Conservation (phyloP, 1,140 invertebrate species). For the Bicyclus anynana region DNA sequence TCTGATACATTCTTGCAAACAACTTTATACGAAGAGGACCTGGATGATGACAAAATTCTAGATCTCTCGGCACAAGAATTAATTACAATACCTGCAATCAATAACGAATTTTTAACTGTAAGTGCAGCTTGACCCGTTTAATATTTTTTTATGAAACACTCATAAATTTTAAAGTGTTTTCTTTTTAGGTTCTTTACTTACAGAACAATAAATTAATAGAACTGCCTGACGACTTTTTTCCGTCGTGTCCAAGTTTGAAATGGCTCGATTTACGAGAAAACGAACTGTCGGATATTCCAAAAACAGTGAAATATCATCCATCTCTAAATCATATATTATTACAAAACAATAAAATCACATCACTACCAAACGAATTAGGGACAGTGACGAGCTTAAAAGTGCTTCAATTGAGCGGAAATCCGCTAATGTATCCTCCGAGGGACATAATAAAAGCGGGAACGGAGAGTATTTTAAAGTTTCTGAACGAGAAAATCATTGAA, state of each 20-base stretch:
- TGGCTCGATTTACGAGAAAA: constrained; percentile 80
- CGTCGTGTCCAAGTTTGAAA: constrained; percentile 63
- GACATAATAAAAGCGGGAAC: constrained; percentile 71
- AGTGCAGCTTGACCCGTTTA: constrained; percentile 15
- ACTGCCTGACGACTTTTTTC: constrained; percentile 77
- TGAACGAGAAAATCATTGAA: constrained; percentile 65
- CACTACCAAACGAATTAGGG: constrained; percentile 78
- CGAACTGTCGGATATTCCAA: constrained; percentile 70
- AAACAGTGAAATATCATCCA: constrained; percentile 72
- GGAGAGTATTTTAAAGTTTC: constrained; percentile 60
- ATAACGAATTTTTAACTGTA: constrained; percentile 40
- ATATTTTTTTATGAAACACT: neutral
- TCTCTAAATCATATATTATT: constrained; percentile 77
- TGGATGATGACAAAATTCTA: constrained; percentile 35
- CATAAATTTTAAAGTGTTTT: neutral
- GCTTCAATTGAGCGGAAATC: constrained; percentile 76
- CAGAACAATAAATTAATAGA: constrained; percentile 74
- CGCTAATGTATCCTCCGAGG: constrained; percentile 70
- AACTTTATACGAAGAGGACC: constrained; percentile 43
- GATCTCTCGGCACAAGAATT: constrained; percentile 39
- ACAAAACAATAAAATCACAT: constrained; percentile 76
- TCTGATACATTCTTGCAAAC: neutral
- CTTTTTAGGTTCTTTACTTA: constrained; percentile 77
- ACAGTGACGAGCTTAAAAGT: constrained; percentile 71
- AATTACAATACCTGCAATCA: constrained; percentile 34